Conservation (phyloP, 2,888 invertebrate genomes). For the Drosophila melanosoma region DNA sequence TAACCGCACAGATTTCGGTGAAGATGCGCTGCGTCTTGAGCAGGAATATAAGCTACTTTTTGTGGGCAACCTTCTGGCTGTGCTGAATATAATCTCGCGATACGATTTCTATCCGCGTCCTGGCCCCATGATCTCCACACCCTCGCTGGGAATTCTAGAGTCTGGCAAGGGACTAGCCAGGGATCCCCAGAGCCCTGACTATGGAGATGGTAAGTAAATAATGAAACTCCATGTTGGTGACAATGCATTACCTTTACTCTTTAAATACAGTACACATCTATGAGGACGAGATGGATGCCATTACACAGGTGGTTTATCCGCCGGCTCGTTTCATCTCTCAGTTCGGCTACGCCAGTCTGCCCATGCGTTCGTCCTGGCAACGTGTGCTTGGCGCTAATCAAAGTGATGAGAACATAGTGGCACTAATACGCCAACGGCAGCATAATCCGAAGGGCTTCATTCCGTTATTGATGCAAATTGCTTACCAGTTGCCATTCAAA, state of each 20-base stretch:
- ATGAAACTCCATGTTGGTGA: too few species aligned
- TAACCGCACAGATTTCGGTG: conserved; percentile 89
- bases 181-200: conserved; percentile 91
- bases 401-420: conserved; percentile 86
- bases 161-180: conserved; percentile 90
- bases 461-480: conserved; percentile 87
- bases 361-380: conserved; percentile 89
- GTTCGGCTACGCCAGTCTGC: conserved; percentile 97
- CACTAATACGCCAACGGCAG: conserved; percentile 91
- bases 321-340: conserved; percentile 96
- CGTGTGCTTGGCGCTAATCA: conserved; percentile 86
- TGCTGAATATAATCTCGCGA: conserved; percentile 85
- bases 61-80: conserved; percentile 89
- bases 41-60: conserved; percentile 94
- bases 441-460: conserved; percentile 91
- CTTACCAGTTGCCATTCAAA: conserved; percentile 87
- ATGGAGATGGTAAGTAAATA: conserved; percentile 91
- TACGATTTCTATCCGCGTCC: conserved; percentile 78
- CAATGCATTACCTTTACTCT: not conserved
- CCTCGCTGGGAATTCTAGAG: conserved; percentile 92
- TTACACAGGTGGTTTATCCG: conserved; percentile 91
- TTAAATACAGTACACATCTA: conserved; percentile 91
- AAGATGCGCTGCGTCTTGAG: conserved; percentile 87
- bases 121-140: conserved; percentile 92
- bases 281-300: conserved; percentile 91